A percentile compares a stretch with the other conserved stretches of the same genome.
Conservation (phyloP, 1,140 invertebrate species). For the Thrips palmi region DNA sequence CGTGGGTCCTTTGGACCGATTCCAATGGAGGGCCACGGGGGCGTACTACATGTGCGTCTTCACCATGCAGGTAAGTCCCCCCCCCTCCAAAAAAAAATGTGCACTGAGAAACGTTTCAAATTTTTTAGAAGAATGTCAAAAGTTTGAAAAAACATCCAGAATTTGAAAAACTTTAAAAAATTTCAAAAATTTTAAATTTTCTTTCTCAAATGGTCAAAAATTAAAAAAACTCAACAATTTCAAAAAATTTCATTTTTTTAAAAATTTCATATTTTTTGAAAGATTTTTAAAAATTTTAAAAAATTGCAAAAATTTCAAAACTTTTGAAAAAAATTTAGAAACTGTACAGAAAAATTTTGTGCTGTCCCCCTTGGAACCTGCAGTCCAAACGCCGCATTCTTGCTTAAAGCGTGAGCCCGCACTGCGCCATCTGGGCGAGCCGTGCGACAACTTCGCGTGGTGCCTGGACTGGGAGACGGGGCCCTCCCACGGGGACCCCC, state of each 20-base stretch:
- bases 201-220: slow-evolving; percentile 4
- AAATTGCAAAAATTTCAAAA: neutral
- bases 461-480: slow-evolving; percentile 27
- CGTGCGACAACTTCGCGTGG: slow-evolving; percentile 38
- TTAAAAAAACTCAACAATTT: neutral
- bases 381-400: too few relatives aligned
- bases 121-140: too few relatives aligned
- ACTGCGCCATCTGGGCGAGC: slow-evolving; percentile 29
- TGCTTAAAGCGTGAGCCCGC: slow-evolving; percentile 19
- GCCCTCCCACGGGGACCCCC: slow-evolving; percentile 25
- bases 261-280: neutral
- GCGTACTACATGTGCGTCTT: slow-evolving; percentile 47
- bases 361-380: too few relatives aligned
- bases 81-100: too few relatives aligned
- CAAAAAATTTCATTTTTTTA: neutral
- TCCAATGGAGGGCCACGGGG: slow-evolving; percentile 37
- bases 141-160: too few relatives aligned
- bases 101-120: too few relatives aligned
- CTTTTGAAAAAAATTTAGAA: too few relatives aligned
- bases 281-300: neutral
- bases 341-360: too few relatives aligned
- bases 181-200: neutral
- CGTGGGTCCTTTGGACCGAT: slow-evolving; percentile 31
- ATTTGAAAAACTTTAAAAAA: too few relatives aligned
- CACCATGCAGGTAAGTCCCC: slow-evolving; percentile 28